Evolutionary conservation across 2,888 invertebrate genomes (phyloP).

Genomic region (Drosophila macrothrix): DNA sequence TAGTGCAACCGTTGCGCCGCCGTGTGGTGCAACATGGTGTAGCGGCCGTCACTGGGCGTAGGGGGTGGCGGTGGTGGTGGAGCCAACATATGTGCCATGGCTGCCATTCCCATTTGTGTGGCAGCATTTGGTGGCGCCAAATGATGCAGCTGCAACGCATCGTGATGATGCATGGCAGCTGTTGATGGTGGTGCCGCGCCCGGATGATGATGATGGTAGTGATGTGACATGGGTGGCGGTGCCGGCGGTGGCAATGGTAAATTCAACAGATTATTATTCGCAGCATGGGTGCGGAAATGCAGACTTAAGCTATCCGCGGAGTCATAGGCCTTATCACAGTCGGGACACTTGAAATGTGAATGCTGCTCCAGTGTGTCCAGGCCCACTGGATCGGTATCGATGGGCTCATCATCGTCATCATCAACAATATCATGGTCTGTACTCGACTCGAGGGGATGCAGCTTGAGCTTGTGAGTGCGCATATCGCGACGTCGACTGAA

Average conservation of each 20-base stretch:
- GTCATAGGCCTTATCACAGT: conserved; percentile 84
- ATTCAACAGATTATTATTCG: conserved; percentile 72
- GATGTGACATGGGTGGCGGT: conserved; percentile 66
- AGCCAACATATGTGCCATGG: conserved; percentile 80
- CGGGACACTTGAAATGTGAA: conserved; percentile 84
- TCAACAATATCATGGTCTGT: conserved; percentile 76
- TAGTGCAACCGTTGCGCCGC: conserved; percentile 83
- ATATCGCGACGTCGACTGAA: conserved; percentile 87
- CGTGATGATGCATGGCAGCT: conserved; percentile 63
- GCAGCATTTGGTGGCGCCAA: conserved; percentile 71
- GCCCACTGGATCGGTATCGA: conserved; percentile 67
- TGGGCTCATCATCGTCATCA: conserved; percentile 72
- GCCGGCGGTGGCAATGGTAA: conserved; percentile 72
- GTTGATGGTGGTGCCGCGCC: conserved; percentile 56
- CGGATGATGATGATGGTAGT: conserved; percentile 66
- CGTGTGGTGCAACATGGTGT: conserved; percentile 82
- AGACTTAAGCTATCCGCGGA: conserved; percentile 82
- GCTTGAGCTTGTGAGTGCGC: conserved; percentile 85
- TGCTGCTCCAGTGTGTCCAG: conserved; percentile 64
- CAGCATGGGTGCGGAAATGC: conserved; percentile 84
- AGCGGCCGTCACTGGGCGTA: conserved; percentile 79
- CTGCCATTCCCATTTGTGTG: conserved; percentile 80
- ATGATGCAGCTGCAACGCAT: conserved; percentile 72
- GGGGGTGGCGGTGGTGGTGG: conserved; percentile 82
- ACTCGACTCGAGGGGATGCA: conserved; percentile 77